These are phyloP conservation scores for Electrophaes corylata DNA, from an alignment of 2,888 invertebrate genomes.

Conservation along the genomic window DNA sequence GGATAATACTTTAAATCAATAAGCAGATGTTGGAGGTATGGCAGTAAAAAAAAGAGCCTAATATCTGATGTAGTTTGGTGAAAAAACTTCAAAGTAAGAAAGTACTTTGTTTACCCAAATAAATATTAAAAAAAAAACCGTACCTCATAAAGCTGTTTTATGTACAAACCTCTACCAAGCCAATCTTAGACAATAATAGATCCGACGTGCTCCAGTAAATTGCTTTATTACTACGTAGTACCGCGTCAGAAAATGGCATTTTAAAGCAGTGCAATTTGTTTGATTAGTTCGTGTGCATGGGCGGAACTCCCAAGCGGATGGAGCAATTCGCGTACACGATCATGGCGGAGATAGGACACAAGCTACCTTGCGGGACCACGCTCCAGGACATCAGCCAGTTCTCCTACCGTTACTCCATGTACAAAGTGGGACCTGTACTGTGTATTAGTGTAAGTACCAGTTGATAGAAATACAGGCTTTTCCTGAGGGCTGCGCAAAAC, in stretches of 20 bases:
- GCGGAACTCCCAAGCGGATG: constrained; percentile 97
- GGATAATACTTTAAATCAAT: too few relatives aligned
- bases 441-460: constrained; percentile 90
- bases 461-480: too few relatives aligned
- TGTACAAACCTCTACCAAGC: too few relatives aligned
- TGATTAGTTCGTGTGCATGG: constrained; percentile 96
- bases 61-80: too few relatives aligned
- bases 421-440: constrained; percentile 95
- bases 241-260: constrained; percentile 3
- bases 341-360: constrained; percentile 94
- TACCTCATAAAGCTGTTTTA: too few relatives aligned
- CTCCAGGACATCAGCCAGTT: constrained; percentile 95
- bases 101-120: too few relatives aligned
- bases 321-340: constrained; percentile 96
- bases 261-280: constrained; percentile 23
- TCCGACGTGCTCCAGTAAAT: background rate
- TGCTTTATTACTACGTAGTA: constrained; percentile 4
- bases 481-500: too few relatives aligned
- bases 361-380: constrained; percentile 94
- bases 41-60: too few relatives aligned
- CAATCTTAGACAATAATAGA: background rate
- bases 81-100: too few relatives aligned
- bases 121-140: too few relatives aligned
- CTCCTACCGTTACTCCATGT: constrained; percentile 97
- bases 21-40: too few relatives aligned